Percentiles rank a stretch among this genome's conserved stretches.
These are phyloP conservation scores for Diarsia dahlii DNA, from an alignment of 2,888 invertebrate species.

Conservation along the genomic window DNA sequence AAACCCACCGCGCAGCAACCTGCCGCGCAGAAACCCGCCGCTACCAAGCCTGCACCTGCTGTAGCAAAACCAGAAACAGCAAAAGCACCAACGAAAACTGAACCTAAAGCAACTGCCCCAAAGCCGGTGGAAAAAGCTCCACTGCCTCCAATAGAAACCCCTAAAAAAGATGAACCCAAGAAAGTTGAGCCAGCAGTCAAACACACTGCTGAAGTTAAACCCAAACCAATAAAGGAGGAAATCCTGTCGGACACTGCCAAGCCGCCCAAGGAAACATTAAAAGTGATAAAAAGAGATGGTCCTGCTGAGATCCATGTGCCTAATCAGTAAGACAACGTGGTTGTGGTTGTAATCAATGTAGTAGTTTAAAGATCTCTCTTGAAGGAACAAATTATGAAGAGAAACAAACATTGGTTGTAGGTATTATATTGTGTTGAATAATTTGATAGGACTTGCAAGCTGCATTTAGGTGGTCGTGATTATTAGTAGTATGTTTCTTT, in stretches of 20 bases:
- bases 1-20: constrained; percentile 39
- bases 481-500: constrained; percentile 45
- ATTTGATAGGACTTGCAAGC: constrained; percentile 47
- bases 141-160: constrained; percentile 34
- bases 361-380: constrained; percentile 64
- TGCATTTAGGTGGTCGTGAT: constrained; percentile 58
- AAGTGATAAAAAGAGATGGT: constrained; percentile 91
- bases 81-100: constrained; percentile 26
- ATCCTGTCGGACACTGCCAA: constrained; percentile 89
- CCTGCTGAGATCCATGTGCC: constrained; percentile 87
- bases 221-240: constrained; percentile 88
- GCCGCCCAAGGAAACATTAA: constrained; percentile 89
- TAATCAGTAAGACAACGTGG: constrained; percentile 71
- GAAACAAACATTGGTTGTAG: constrained; percentile 58
- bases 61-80: constrained; percentile 34
- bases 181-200: constrained; percentile 48
- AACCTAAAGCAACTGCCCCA: constrained; percentile 51
- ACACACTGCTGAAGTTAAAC: constrained; percentile 59
- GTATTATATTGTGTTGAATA: constrained; percentile 38
- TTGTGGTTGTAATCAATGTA: constrained; percentile 63
- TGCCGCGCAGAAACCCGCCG: neutral
- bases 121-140: constrained; percentile 51
- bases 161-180: constrained; percentile 51
- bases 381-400: constrained; percentile 58
- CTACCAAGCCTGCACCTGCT: constrained; percentile 33